A percentile compares a stretch with the other conserved stretches of the same genome.
Evolutionary conservation across 2,888 invertebrate species (phyloP).

Genomic region (Apomyelois bistriatella): DNA sequence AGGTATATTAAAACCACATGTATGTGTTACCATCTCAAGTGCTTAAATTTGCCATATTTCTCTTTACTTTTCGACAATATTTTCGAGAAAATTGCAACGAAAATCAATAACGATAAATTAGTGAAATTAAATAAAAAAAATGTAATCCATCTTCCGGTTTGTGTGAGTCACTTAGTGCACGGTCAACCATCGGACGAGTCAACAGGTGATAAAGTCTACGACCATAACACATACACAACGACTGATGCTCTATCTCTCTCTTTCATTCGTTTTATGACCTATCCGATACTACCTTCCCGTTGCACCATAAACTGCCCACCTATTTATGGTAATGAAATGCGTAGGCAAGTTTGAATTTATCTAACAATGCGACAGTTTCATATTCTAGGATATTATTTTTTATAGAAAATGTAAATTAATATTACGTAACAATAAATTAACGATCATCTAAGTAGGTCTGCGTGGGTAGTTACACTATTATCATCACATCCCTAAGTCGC

Average conservation of each 20-base stretch:
- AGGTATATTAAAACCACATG: no score
- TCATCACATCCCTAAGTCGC: no score
- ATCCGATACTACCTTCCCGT: neutral
- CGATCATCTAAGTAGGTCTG: no score
- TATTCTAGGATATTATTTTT: neutral
- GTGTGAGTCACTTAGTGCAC: slow-evolving; percentile 48
- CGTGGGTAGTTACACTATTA: no score
- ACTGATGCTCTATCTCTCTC: slow-evolving; percentile 16
- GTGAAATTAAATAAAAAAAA: no score
- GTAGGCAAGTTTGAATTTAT: neutral
- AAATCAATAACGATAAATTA: no score
- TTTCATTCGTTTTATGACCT: slow-evolving; percentile 10
- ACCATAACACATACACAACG: slow-evolving; percentile 23
- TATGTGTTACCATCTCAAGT: no score
- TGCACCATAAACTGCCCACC: slow-evolving; percentile 11
- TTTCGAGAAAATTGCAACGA: no score
- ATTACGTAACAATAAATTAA: no score
- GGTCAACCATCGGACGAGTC: slow-evolving; percentile 27
- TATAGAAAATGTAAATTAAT: neutral
- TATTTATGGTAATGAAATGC: slow-evolving; percentile 7
- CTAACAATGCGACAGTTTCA: neutral
- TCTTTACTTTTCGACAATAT: no score
- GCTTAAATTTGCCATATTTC: no score
- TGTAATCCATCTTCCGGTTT: no score
- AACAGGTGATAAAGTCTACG: slow-evolving; percentile 30